Conservation (phyloP, 2,113 vertebrate species). For the Podilymbus podiceps region DNA sequence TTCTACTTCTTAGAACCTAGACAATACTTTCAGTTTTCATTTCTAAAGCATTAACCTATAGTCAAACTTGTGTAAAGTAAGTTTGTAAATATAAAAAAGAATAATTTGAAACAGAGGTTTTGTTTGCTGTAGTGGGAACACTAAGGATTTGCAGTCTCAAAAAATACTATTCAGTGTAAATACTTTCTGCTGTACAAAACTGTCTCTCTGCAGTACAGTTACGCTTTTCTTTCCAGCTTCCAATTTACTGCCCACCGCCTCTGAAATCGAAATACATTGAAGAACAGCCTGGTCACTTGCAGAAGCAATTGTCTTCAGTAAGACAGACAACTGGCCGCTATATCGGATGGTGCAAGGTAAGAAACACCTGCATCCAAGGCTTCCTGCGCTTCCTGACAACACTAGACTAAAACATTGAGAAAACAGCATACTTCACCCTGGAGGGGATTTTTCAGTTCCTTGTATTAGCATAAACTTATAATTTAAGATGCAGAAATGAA, state of each 20-base stretch:
- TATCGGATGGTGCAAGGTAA: constrained; percentile 80
- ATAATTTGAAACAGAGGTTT: accelerated
- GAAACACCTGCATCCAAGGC: not conserved
- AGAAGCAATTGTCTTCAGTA: constrained; percentile 69
- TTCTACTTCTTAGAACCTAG: not conserved
- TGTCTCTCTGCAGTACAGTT: not conserved
- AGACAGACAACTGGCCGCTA: constrained; percentile 62
- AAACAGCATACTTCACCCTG: not conserved
- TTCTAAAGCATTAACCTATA: not conserved
- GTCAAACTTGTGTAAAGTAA: not conserved
- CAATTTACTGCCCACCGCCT: constrained; percentile 78
- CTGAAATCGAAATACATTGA: constrained; percentile 67
- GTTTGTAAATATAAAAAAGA: not conserved
- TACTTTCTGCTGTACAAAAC: accelerated
- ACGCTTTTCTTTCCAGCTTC: constrained; percentile 73
- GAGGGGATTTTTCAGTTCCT: not conserved
- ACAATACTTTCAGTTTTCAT: not conserved
- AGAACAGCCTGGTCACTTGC: constrained; percentile 78
- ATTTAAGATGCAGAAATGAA: not conserved
- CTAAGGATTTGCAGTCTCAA: not conserved
- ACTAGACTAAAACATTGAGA: accelerated
- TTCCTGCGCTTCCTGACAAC: not conserved
- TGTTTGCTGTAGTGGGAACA: not conserved
- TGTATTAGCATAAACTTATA: not conserved
- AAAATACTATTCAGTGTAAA: accelerated